Conservation (phyloP, 2,888 invertebrate genomes). For the Mythimna impura region DNA sequence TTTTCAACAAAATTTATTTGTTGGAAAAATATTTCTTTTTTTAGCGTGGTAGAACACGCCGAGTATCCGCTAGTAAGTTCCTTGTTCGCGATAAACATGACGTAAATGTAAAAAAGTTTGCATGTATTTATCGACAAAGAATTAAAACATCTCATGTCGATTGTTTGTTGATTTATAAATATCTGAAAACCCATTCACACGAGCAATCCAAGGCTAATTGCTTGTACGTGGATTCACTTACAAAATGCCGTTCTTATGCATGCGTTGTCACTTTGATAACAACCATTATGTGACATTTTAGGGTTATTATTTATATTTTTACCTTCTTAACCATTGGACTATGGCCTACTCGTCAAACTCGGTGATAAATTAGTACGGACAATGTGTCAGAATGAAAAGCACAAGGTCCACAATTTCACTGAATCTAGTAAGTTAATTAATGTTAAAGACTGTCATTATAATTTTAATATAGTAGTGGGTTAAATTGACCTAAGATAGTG, state of each 20-base stretch:
- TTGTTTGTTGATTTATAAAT: conserved; percentile 50
- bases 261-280: conserved; percentile 22
- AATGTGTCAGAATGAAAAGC: conserved; percentile 27
- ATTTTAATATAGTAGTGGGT: neutral
- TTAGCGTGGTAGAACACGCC: too few relatives aligned
- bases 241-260: conserved; percentile 35
- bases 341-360: conserved; percentile 45
- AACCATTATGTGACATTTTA: conserved; percentile 33
- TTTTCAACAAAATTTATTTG: too few relatives aligned
- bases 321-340: conserved; percentile 39
- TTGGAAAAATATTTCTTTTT: too few relatives aligned
- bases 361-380: conserved; percentile 28
- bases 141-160: conserved; percentile 22
- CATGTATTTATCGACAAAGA: conserved; percentile 30
- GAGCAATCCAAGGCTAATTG: conserved; percentile 74
- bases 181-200: conserved; percentile 67
- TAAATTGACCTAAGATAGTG: conserved; percentile 2
- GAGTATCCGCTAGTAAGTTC: neutral
- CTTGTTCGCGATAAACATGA: neutral
- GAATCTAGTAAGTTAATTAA: conserved; percentile 14
- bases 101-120: neutral
- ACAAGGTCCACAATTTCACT: conserved; percentile 26
- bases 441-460: conserved; percentile 9
- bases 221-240: conserved; percentile 66
- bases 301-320: conserved; percentile 14